Evolutionary conservation across 2,113 vertebrate species (phyloP), one percentile per base, ranked within the genome.

Genomic region (Pterocles orientalis): DNA sequence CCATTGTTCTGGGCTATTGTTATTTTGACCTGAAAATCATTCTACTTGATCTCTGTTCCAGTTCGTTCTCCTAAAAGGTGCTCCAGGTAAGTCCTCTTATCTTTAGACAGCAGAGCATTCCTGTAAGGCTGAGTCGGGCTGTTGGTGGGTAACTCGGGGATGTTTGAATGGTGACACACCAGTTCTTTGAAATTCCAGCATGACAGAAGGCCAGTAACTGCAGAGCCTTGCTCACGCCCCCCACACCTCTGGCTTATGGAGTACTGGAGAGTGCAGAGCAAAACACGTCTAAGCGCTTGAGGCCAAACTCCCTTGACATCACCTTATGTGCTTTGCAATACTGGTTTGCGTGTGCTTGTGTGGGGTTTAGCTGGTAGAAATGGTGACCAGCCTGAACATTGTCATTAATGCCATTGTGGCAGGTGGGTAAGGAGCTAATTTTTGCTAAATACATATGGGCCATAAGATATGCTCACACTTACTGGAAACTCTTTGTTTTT

Each of bases 401-500:
- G 53, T 25, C 43, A 34, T 14, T 41, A 47, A 14, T 68, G 50
- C 50, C 54, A 2, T 60, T 70, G 71, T 56, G 45, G 58, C 70
- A 84, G 68, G 65, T 83, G 50, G 31, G 16, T 33, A 65, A 70
- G 39, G 62, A 69, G 15, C 45, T 70, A 18, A 15, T 43, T 51
- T 87, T 51, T 92, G 20, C 33, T 72, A 47, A 66, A 51, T 84
- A 92, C 50, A 51, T 85, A 25, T 71, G 69, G 51, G 9, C 75
- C 31, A 26, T 92, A 75, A 90, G 76, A 89, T 96, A 92, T 17
- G 21, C 60, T 83, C 57, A n/a, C n/a, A 8, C 41, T 96, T 96
- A 95, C 88, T 96, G 94, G 93, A 88, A 97, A 28, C 79, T 70
- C 77, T 92, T 94, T 93, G 91, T 82, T 87, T 96, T 94, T 91